Conservation (phyloP, 1,140 invertebrate genomes). For the Drosophila orena region DNA sequence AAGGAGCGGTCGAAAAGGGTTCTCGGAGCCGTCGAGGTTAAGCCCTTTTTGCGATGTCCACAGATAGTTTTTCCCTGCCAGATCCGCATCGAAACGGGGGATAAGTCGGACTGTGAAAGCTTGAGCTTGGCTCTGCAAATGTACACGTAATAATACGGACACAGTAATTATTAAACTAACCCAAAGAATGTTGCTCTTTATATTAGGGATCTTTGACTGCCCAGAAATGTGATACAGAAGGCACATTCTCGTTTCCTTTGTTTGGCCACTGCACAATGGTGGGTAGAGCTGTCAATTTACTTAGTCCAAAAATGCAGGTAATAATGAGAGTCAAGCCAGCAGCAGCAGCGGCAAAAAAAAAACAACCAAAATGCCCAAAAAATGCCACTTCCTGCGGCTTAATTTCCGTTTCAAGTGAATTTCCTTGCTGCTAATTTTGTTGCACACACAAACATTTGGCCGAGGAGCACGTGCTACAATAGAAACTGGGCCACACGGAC, state of each 20-base stretch:
- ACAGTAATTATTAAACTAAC: slow-evolving; percentile 19
- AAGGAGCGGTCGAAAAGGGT: slow-evolving; percentile 63
- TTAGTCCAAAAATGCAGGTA: slow-evolving; percentile 38
- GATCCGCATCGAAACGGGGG: slow-evolving; percentile 8
- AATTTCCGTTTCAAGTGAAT: slow-evolving; percentile 81
- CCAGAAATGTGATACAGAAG: slow-evolving; percentile 3
- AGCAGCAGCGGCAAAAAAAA: not conserved
- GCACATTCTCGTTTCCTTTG: not conserved
- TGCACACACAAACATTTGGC: slow-evolving; percentile 39
- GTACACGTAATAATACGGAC: slow-evolving; percentile 3
- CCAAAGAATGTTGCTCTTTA: not conserved
- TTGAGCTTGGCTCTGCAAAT: slow-evolving; percentile 31
- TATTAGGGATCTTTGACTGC: not conserved
- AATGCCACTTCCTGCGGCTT: slow-evolving; percentile 75
- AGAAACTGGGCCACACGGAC: slow-evolving; percentile 65
- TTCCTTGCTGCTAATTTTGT: slow-evolving; percentile 77
- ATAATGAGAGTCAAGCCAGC: slow-evolving; percentile 28
- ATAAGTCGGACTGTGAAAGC: slow-evolving; percentile 15
- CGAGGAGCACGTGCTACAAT: slow-evolving; percentile 41
- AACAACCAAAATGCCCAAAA: slow-evolving; percentile 43
- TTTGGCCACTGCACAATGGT: slow-evolving; percentile 19
- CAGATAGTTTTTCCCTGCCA: slow-evolving; percentile 38
- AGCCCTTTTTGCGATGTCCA: slow-evolving; percentile 36
- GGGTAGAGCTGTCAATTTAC: slow-evolving; percentile 16
- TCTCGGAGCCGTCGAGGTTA: slow-evolving; percentile 35